Evolutionary conservation across 2,888 invertebrate genomes (phyloP), one percentile per base, ranked within the genome.

Genomic region (Camponotus fellah): DNA sequence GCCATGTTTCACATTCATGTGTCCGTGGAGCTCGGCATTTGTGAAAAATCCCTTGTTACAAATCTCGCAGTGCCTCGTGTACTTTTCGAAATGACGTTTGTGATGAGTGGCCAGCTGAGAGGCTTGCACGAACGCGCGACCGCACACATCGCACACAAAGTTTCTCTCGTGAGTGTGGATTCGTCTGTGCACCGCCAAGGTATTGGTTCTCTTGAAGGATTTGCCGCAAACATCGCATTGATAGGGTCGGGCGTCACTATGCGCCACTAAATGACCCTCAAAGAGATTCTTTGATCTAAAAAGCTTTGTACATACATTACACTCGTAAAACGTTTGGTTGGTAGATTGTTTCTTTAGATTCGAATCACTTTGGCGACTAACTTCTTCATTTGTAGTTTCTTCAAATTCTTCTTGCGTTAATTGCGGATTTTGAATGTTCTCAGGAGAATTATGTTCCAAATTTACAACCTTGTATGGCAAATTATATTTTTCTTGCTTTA

Each of bases 11-110:
- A 92, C 91, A 82, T 94, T 94, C 94, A 94, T 94, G 87, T 94
- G 94, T 0, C 92, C 92, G 64, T 91, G 93, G 0, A 93, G 87
- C 40, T 94, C 94, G 10, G 93, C 93, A 34, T 94, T 94, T 8
- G 94, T 94, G 88, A 93, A 94, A 74, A 94, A 94, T 1, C 94
- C 94, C 40, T 94, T 94, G 40, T 86, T 87, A 85, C 94, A 94
- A 10, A 92, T 56, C 5, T 91, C 89, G 74, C 94, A 94, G 66
- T 87, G 87, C 17, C 88, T 89, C 2, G 92, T 91, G 86, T 92
- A 94, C 43, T 88, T 91, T 14, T 93, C 94, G 46, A 91, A 93
- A 66, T 94, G 93, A 17, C 93, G 89, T 14, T 92, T 88, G 37
- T 92, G 93, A 66, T 94, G 94, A 1, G 91, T 94, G 14, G 92